A percentile compares a stretch with the other conserved stretches of the same genome.
Evolutionary conservation across 2,888 invertebrate genomes (phyloP).

Genomic region (Aporophyla lueneburgensis): DNA sequence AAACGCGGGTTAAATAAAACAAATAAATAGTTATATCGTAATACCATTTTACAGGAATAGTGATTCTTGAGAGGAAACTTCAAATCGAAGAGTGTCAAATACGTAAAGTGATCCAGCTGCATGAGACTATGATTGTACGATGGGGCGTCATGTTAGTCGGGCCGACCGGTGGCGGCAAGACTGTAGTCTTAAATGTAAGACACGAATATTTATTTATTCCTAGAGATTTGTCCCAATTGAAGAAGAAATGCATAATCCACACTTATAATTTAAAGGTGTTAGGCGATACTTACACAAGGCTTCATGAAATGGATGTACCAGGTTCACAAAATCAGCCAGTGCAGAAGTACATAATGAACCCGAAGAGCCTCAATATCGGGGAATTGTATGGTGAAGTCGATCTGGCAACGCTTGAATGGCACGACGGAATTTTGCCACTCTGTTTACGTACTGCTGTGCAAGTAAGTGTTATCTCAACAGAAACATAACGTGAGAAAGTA

Average conservation of each 20-base stretch:
- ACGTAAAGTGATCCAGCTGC: constrained; percentile 95
- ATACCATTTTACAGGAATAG: constrained; percentile 70
- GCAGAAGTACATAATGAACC: constrained; percentile 95
- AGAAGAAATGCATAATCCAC: not conserved
- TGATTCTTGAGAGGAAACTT: constrained; percentile 91
- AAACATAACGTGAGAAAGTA: not conserved
- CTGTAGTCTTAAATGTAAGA: constrained; percentile 93
- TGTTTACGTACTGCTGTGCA: constrained; percentile 86
- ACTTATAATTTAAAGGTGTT: constrained; percentile 90
- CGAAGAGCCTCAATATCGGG: constrained; percentile 96
- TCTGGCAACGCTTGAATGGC: constrained; percentile 96
- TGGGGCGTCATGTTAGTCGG: constrained; percentile 98
- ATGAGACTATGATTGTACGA: constrained; percentile 97
- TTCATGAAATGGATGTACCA: constrained; percentile 91
- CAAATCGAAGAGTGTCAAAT: constrained; percentile 93
- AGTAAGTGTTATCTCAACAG: constrained; percentile 68
- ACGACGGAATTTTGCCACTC: constrained; percentile 95
- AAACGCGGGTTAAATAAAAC: not conserved
- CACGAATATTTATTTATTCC: not conserved
- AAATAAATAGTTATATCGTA: not conserved
- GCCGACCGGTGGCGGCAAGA: constrained; percentile 97
- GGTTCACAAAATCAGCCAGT: constrained; percentile 93
- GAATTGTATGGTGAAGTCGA: constrained; percentile 97
- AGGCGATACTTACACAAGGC: constrained; percentile 92
- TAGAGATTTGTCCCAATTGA: not conserved